Percentiles rank a stretch among this genome's conserved stretches.
These are phyloP conservation scores for Odontomachus brunneus DNA, from an alignment of 1,140 invertebrate genomes.

Conservation along the genomic window DNA sequence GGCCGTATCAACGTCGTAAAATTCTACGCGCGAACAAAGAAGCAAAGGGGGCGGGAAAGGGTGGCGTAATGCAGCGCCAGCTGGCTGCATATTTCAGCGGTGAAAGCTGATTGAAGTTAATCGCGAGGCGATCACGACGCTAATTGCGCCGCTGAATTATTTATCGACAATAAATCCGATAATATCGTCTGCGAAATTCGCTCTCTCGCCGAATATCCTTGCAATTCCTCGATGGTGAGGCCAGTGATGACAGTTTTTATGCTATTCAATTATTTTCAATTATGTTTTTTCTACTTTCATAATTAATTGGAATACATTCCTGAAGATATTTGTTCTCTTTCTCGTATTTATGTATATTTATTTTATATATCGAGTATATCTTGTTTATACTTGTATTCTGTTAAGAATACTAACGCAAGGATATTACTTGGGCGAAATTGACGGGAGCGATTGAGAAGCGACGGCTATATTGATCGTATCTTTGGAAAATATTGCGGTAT, in stretches of 20 bases:
- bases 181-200: no score
- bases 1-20: conserved; percentile 33
- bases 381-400: neutral
- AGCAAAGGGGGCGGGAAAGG: neutral
- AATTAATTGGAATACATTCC: no score
- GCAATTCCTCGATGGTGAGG: no score
- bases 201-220: no score
- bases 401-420: neutral
- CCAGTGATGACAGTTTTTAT: no score
- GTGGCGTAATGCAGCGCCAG: neutral
- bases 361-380: neutral
- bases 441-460: neutral
- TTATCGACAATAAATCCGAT: no score
- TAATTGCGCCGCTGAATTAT: no score
- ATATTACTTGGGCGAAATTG: neutral
- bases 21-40: conserved; percentile 51
- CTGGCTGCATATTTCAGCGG: neutral
- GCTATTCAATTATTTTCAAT: no score
- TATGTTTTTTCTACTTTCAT: no score
- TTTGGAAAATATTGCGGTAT: neutral
- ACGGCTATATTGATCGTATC: neutral
- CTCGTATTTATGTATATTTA: neutral
- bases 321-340: no score
- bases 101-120: neutral
- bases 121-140: no score